Conservation (phyloP, 2,888 invertebrate species). For the Lissocephala sabroskyi region DNA sequence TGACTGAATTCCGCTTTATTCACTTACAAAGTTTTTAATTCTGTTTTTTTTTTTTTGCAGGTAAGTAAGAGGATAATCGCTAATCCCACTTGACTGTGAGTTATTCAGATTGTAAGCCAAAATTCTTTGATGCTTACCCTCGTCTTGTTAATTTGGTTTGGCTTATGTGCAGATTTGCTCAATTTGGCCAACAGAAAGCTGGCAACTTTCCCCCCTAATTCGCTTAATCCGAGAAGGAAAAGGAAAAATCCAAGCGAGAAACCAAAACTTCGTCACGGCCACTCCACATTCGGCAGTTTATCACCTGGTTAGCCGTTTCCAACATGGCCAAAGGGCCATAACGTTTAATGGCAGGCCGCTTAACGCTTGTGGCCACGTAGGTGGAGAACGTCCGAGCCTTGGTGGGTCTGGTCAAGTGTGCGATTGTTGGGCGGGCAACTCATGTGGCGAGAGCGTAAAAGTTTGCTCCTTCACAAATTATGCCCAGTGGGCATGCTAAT, state of each 20-base stretch:
- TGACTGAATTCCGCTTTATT: too few species aligned
- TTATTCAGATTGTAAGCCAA: too few species aligned
- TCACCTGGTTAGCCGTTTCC: conserved; percentile 47
- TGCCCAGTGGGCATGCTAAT: conserved; percentile 56
- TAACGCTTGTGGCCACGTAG: conserved; percentile 59
- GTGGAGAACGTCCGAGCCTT: conserved; percentile 9
- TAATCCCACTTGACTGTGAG: too few species aligned
- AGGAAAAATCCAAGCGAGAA: conserved; percentile 16
- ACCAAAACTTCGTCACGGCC: conserved; percentile 24
- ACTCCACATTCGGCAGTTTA: conserved; percentile 51
- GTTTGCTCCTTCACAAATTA: conserved; percentile 46
- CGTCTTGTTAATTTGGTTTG: too few species aligned
- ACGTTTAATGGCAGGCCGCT: conserved; percentile 55
- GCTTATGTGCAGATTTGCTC: too few species aligned
- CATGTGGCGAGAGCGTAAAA: too few species aligned
- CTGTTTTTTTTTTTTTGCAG: conserved; percentile 15
- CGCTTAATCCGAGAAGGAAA: not conserved
- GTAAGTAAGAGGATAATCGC: conserved; percentile 35
- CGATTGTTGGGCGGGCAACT: too few species aligned
- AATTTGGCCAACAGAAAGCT: not conserved
- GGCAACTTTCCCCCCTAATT: not conserved
- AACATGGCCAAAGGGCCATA: conserved; percentile 40
- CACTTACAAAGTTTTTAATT: too few species aligned
- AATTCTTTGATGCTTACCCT: too few species aligned
- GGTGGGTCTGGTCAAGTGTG: not conserved